Base-by-base conservation (phyloP, 2,888 invertebrate genomes). In the Drosophila stalkeri region DNA sequence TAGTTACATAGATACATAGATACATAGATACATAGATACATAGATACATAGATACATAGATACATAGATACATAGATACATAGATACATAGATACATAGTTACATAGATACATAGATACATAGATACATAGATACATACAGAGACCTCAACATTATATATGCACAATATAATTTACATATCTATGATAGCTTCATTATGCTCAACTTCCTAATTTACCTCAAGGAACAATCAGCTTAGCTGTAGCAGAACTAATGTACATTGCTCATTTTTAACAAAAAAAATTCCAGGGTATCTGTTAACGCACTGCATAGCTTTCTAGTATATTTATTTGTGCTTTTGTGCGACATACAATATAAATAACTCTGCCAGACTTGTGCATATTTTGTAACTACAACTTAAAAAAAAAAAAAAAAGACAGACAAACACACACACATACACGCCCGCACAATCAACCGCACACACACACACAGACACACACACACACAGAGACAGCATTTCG, bases 311-410 rank as follows among this genome's bases (percentile, higher is more conserved):
- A 11, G 9, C 11, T 55, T 46, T 33, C 11, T 31, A 37, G 20
- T 56, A 9, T 47, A 35, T 8, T 37, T 68, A 70, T 64, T 33
- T 51, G 46, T 60, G 66, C 52, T 49, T 64, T 52, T 64, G 62
- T 57, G 39, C 60, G 44, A 60, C 72, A 77, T 71, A 76, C 87
- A 82, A 77, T 81, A 89, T 86, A 89, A 84, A 81, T 86, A 89
- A 83, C 87, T 89, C 81, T 70, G 81, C 51, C 65, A 64, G 86
- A 80, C 74, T 72, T 80, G 86, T 87, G 80, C 86, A 85, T 86
- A 89, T 85, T 85, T 89, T 86, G 88, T 75, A 66, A 54, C 77
- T 81, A 77, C 71, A 72, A 70, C 77, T 72, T 55, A 55, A 79
- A 71, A 68, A 72, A 62, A 49, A 46, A 65, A 73, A 66, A 71